Evolutionary conservation across 2,888 invertebrate species (phyloP).

Genomic region (Orthosia gothica): DNA sequence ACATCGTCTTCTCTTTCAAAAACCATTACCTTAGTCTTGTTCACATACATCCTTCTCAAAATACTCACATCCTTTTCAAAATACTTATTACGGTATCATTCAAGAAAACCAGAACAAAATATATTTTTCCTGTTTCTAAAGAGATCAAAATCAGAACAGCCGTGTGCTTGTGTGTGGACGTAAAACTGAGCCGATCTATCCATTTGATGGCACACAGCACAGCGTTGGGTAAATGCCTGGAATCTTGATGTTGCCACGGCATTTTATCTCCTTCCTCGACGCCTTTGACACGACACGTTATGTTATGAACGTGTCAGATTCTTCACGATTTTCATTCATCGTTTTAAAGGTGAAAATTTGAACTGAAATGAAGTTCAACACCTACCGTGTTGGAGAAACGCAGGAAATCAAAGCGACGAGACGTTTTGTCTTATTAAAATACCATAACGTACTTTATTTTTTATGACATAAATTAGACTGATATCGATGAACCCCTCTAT

Average conservation of each 20-base stretch:
- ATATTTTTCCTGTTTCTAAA: not conserved
- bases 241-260: constrained; percentile 27
- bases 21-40: too few species aligned
- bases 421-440: too few species aligned
- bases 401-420: not conserved
- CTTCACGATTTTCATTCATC: constrained; percentile 33
- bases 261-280: constrained; percentile 24
- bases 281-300: constrained; percentile 17
- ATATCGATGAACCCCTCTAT: too few species aligned
- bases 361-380: too few species aligned
- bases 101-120: not conserved
- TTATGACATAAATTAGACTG: too few species aligned
- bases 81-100: too few species aligned
- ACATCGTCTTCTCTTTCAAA: too few species aligned
- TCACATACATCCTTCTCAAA: too few species aligned
- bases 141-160: not conserved
- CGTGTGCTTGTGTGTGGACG: constrained; percentile 3
- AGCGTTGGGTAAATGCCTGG: not conserved
- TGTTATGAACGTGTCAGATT: constrained; percentile 27
- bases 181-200: constrained; percentile 30
- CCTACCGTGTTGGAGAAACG: not conserved
- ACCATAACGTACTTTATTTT: too few species aligned
- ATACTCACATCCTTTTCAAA: too few species aligned
- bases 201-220: constrained; percentile 4
- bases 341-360: constrained; percentile 1